phyloP scores from a whole-genome alignment of 1,140 invertebrate species.

The Pogonomyrmex californicus region DNA sequence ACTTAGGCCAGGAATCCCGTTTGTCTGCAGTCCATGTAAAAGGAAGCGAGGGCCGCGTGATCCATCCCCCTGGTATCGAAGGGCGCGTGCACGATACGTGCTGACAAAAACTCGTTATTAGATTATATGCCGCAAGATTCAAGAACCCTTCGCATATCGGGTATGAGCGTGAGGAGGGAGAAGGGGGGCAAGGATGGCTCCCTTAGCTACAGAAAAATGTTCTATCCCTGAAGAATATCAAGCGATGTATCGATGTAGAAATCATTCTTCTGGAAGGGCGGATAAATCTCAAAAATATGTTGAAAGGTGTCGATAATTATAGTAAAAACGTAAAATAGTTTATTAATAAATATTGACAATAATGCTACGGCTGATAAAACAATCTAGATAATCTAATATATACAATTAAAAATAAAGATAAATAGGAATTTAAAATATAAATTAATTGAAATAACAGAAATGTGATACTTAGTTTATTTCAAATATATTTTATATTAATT shows the following conservation, averaged over 20 bases:
- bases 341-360: neutral
- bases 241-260: conserved; percentile 52
- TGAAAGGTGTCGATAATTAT: conserved; percentile 13
- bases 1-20: conserved; percentile 78
- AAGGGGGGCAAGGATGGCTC: neutral
- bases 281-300: neutral
- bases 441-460: neutral
- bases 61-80: conserved; percentile 73
- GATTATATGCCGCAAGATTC: conserved; percentile 80
- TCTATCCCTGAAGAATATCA: conserved; percentile 43
- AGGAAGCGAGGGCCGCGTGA: conserved; percentile 38
- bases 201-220: conserved; percentile 43
- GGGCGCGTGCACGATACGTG: conserved; percentile 81
- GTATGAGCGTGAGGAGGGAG: neutral
- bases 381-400: conserved; percentile 7
- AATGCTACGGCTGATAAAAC: neutral
- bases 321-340: neutral
- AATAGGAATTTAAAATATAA: neutral
- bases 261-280: neutral
- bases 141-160: conserved; percentile 46
- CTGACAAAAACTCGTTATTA: conserved; percentile 86
- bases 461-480: neutral
- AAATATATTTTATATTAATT: neutral
- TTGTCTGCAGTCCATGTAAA: conserved; percentile 63
- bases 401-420: neutral